phyloP scores from a whole-genome alignment of 2,888 invertebrate genomes.

The Ochlodes sylvanus region DNA sequence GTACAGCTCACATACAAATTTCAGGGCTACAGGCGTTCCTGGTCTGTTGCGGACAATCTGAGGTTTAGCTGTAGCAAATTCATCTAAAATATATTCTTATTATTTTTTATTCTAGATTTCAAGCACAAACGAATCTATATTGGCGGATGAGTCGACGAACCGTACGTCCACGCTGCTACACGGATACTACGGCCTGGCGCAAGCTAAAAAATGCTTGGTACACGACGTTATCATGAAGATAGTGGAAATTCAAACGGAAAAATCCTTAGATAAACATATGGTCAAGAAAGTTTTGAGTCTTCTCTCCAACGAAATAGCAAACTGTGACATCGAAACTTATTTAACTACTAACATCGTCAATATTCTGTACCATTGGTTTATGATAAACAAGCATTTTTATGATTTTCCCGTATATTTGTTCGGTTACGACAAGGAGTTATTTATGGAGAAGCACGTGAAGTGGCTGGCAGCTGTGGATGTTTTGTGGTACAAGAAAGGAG shows the following conservation, averaged over 20 bases:
- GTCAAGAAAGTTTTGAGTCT: constrained; percentile 74
- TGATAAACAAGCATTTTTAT: constrained; percentile 60
- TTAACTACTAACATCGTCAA: constrained; percentile 74
- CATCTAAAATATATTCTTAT: too few species aligned
- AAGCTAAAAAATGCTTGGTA: constrained; percentile 77
- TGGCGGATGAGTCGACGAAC: constrained; percentile 85
- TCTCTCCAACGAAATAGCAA: constrained; percentile 58
- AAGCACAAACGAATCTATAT: constrained; percentile 65
- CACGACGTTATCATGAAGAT: constrained; percentile 82
- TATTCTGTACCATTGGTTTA: constrained; percentile 80
- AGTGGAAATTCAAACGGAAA: constrained; percentile 80
- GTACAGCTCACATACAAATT: too few species aligned
- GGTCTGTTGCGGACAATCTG: too few species aligned
- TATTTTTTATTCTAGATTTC: constrained; percentile 63
- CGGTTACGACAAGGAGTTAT: constrained; percentile 62
- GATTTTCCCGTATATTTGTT: constrained; percentile 74
- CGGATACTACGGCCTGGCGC: constrained; percentile 80
- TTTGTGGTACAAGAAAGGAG: constrained; percentile 67
- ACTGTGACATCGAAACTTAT: constrained; percentile 60
- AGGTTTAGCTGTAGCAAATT: too few species aligned
- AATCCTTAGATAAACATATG: constrained; percentile 71
- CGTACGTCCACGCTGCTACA: constrained; percentile 85
- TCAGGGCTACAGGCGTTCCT: too few species aligned
- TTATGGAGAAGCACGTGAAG: constrained; percentile 73
- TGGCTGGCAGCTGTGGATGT: constrained; percentile 76